Base-by-base conservation (phyloP, 2,797 vertebrate species). In the Enteromius viviparus region DNA sequence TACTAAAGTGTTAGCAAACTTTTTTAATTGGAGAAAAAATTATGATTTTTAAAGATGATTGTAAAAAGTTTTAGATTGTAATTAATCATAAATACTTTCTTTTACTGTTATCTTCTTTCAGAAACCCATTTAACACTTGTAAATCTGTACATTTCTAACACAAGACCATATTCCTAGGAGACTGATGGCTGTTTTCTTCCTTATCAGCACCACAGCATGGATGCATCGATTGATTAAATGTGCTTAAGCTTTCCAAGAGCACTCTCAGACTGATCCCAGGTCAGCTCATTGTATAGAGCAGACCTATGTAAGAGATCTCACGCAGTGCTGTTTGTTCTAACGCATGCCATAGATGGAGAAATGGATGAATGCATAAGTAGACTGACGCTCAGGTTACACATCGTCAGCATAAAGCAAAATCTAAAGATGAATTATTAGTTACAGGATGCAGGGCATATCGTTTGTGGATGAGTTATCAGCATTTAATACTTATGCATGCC, bases 371-470 rank as follows among this genome's bases (percentile, higher is more conserved):
- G 69, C 68, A 6, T 40, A 42, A 51, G 66, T 47, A 40, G 51
- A 60, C 45, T 78, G 74, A 86, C 26, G 40, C 53, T 83, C 65
- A 21, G 51, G 75, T 83, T 83, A 78, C 75, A 62, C 53, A 49
- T 26, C 23, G 55, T 88, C 83, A 81, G 62, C 85, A 58, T 82
- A 60, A 55, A 29, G 42, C 51, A 55, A 45, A 81, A 72, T 71
- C 64, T 69, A 55, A 85, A 81, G 76, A 80, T 37, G 21, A 81
- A 76, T 83, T 55, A 87, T 88, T 62, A 37, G 58, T 69, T 83
- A 65, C 65, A 85, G 60, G 65, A 74, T 72, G 74, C 71, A 74
- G 53, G 29, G 21, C 32, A 68, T 55, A 77, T 76, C 49, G 53
- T 55, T 32, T 64, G 49, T 23, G 68, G 58, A 65, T 45, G 60